phyloP scores from a whole-genome alignment of 2,113 vertebrate genomes.

The Nerophis lumbriciformis region DNA sequence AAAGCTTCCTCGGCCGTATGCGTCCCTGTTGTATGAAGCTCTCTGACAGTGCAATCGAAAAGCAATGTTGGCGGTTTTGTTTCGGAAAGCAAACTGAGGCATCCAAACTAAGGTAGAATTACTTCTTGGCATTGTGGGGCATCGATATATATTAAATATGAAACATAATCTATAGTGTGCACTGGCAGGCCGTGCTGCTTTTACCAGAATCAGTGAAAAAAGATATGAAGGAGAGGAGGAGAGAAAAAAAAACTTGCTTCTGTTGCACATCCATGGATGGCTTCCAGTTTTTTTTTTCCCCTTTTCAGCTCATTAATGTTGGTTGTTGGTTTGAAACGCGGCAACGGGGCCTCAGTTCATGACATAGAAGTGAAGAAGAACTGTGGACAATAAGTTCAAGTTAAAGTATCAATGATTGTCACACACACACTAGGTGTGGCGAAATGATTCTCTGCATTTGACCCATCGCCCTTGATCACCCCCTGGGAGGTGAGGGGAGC shows the following conservation, averaged over 20 bases:
- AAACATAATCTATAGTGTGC: not conserved
- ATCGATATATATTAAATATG: conserved; percentile 17
- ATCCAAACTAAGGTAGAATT: conserved; percentile 27
- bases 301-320: not conserved
- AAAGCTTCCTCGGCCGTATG: conserved; percentile 7
- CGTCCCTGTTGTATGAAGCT: conserved; percentile 31
- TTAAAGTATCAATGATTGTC: no score
- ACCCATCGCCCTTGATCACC: no score
- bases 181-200: not conserved
- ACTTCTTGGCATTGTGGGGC: conserved; percentile 16
- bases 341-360: not conserved
- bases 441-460: no score
- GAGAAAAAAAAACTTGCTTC: not conserved
- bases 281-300: not conserved
- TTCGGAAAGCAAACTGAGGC: conserved; percentile 19
- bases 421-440: no score
- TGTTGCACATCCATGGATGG: not conserved
- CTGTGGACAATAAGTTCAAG: no score
- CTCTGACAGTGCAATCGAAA: conserved; percentile 31
- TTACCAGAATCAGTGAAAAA: conserved; percentile 3
- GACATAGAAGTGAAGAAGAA: not conserved
- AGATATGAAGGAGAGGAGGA: not conserved
- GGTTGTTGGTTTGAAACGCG: not conserved
- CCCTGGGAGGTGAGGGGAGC: no score
- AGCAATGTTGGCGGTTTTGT: conserved; percentile 13